Evolutionary conservation across 1,140 invertebrate species (phyloP), one percentile per base, ranked within the genome.

Genomic region (Tribolium castaneum): DNA sequence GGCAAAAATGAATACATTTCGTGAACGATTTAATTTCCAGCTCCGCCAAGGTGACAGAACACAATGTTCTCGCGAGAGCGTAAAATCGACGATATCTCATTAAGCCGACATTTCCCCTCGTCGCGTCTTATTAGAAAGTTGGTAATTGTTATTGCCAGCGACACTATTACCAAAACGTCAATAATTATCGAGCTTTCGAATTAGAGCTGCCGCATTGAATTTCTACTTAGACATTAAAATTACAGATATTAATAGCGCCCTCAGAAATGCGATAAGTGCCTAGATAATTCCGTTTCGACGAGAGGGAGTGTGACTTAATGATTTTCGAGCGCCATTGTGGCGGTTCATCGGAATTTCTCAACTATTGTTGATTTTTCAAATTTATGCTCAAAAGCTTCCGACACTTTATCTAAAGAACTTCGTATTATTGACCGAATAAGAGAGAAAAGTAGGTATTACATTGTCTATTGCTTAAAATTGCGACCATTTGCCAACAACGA

Each of bases 151-250:
- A 59, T 59, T 59, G 22, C 54, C 13, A 59, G 54, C 6, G 54
- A 59, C 54, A 59, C 54, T 59, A 59, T 59, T 59, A 59, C 54
- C 19, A 22, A 59, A 59, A 59, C 54, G 54, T 59, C 54, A 59
- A 59, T 59, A 30, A 59, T 59, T 19, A 30, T 59, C 10, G 16
- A 59, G 54, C 54, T 25, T 22, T 59, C 54, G 19, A 59, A 59
- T 59, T 59, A 59, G 54, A 59, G 54, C 13, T 59, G 54, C 54
- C 54, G 54, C 54, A 59, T 59, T 59, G 54, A 59, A 59, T 59
- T 59, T 59, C 54, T 14, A 59, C 54, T 59, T 22, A 30, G 19
- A 22, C 54, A 59, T 59, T 59, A 59, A 59, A 59, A 59, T 59
- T 59, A 59, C 54, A 59, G 54, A 59, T 59, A 59, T 59, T 59